These are phyloP conservation scores for Chrysogorgia sp. DNA, from an alignment of 92 coral and sea anemone genomes.

Conservation along the genomic window DNA sequence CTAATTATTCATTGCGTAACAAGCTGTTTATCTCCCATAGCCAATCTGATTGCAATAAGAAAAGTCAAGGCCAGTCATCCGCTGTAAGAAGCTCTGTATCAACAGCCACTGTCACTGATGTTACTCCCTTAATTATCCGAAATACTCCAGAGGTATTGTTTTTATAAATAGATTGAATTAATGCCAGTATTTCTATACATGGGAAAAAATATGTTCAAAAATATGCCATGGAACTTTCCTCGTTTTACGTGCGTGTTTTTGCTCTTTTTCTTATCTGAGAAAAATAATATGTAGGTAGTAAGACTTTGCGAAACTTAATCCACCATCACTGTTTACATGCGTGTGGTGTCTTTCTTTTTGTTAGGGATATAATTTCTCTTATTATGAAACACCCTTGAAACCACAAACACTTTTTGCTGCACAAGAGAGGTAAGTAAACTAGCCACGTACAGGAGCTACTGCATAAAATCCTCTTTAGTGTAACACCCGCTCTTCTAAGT, in stretches of 20 bases:
- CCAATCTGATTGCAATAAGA: conserved; percentile 33
- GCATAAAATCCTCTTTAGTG: too few relatives aligned
- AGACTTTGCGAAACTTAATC: too few relatives aligned
- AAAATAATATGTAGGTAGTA: too few relatives aligned
- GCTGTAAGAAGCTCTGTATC: conserved; percentile 33
- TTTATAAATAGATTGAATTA: too few relatives aligned
- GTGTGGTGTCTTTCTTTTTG: neutral
- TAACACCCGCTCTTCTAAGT: too few relatives aligned
- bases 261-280: neutral
- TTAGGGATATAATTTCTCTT: conserved; percentile 89
- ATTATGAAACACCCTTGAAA: conserved; percentile 79
- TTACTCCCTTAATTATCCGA: conserved; percentile 25
- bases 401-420: conserved; percentile 98
- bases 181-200: too few relatives aligned
- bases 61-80: conserved; percentile 29
- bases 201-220: too few relatives aligned
- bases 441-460: too few relatives aligned
- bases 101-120: conserved; percentile 30
- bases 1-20: too few relatives aligned
- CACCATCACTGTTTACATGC: too few relatives aligned
- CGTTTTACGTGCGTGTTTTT: too few relatives aligned
- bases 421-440: conserved; percentile 84
- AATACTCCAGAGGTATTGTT: conserved; percentile 2
- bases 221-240: too few relatives aligned
- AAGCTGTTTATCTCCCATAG: neutral